These are phyloP conservation scores for Octopus sinensis DNA, from an alignment of 1,140 invertebrate species.

Conservation along the genomic window DNA sequence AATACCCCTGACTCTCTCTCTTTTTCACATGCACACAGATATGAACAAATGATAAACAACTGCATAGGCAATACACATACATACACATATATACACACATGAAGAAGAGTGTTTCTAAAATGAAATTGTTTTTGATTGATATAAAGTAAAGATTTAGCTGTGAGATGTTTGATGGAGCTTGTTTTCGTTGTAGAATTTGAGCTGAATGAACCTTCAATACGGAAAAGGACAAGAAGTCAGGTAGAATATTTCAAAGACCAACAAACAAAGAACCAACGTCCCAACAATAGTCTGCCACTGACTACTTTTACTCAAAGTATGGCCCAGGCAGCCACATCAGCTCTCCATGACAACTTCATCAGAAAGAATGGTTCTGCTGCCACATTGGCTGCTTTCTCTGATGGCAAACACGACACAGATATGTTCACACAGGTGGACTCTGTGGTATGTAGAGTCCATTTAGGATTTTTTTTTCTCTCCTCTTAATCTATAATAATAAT, in stretches of 20 bases:
- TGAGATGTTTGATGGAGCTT: no score
- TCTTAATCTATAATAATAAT: no score
- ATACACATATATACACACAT: no score
- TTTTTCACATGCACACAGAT: no score
- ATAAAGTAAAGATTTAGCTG: no score
- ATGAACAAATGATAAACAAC: no score
- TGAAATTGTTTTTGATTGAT: no score
- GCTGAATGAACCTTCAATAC: neutral
- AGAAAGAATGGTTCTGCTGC: conserved; percentile 21
- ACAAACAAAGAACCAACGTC: neutral
- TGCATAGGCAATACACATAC: no score
- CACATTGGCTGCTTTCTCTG: neutral
- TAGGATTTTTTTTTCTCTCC: no score
- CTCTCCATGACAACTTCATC: conserved; percentile 23
- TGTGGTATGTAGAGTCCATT: neutral
- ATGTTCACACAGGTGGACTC: conserved; percentile 6
- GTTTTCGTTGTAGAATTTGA: neutral
- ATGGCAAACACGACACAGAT: conserved; percentile 8
- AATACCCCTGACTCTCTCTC: no score
- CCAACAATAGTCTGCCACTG: neutral
- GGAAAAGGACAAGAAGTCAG: conserved; percentile 1
- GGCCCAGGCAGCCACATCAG: conserved; percentile 21
- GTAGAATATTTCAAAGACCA: conserved; percentile 6
- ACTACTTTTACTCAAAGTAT: conserved; percentile 23
- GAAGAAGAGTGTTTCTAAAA: no score